Conservation (phyloP, 2,888 invertebrate genomes). For the Apamea anceps region DNA sequence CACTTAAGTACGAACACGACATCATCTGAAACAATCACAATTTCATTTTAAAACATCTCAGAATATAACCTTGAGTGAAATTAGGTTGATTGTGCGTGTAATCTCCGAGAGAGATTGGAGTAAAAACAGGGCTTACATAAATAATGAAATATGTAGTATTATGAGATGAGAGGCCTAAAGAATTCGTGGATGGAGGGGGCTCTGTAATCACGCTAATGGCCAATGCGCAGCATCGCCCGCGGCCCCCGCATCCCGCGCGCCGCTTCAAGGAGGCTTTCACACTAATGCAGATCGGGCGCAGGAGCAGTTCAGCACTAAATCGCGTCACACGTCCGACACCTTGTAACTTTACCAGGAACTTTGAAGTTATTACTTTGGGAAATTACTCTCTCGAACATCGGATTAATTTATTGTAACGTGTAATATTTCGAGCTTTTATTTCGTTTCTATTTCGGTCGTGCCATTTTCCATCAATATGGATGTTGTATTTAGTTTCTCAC, state of each 20-base stretch:
- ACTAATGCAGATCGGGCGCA: constrained; percentile 86
- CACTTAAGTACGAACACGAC: constrained; percentile 88
- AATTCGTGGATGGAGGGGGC: constrained; percentile 85
- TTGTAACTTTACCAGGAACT: constrained; percentile 66
- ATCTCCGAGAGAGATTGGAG: constrained; percentile 81
- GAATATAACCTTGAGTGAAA: constrained; percentile 65
- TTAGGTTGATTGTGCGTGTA: constrained; percentile 82
- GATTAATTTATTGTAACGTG: constrained; percentile 15
- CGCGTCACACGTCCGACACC: constrained; percentile 81
- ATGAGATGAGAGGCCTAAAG: constrained; percentile 89
- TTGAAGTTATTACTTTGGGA: constrained; percentile 47
- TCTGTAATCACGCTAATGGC: constrained; percentile 91
- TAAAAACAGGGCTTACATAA: constrained; percentile 88
- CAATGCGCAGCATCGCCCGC: constrained; percentile 85
- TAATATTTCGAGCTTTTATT: constrained; percentile 14
- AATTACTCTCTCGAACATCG: constrained; percentile 24
- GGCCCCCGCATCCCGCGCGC: constrained; percentile 65
- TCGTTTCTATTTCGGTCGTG: constrained; percentile 17
- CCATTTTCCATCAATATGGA: constrained; percentile 33
- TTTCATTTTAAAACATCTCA: constrained; percentile 61
- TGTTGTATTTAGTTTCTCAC: constrained; percentile 70
- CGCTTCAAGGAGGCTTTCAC: constrained; percentile 84
- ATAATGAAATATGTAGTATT: constrained; percentile 90
- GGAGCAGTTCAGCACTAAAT: constrained; percentile 84
- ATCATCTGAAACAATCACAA: constrained; percentile 86